Base-by-base conservation (phyloP, 92 coral and sea anemone genomes). In the Scolanthus callimorphus region DNA sequence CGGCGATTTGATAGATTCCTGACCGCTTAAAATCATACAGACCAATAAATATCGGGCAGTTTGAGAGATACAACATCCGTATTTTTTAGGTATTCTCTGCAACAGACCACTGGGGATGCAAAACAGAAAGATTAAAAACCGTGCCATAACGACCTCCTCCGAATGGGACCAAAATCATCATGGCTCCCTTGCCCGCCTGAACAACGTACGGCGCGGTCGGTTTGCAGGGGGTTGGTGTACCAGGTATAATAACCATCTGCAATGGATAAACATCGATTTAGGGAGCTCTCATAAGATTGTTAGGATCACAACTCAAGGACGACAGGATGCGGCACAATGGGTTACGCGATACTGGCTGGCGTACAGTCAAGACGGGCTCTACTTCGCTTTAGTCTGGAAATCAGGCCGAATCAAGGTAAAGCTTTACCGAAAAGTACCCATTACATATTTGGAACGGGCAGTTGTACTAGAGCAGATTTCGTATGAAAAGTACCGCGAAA, bases 151-250 rank as follows among this genome's bases (percentile, higher is more conserved):
- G 1, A 73, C 89, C 19, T 82, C 89, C 1, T 82, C 89, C 15
- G 63, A 70, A 67, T 76, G 79, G 78, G 76, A 76, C 31, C 62
- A 39, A 17, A 11, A 63, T 47, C 83, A 75, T 20, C 83, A 63
- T 11, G 74, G 90, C 19, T 63, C 65, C 60, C 75, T 83, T 20
- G 96, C 85, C 8, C 81, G 96, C 15, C 77, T 87, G 11, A 62
- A 77, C 59, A 58, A 60, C 53, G 26, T 23, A 20, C 62, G 81
- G 15, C 65, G 80, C 20, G 90, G 85, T 0, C 37, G 60, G 25
- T 82, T 59, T 60, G 62, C 64, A 25, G 96, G 96, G 20, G 70
- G 75, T 27, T 87, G 96, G 96, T 62, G 69, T 27, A 83, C 96
- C 12, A 59, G 56, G 31, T 17, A 25, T 1, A 68, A 77, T 37